Evolutionary conservation across 2,113 vertebrate species (phyloP), one percentile per base, ranked within the genome.

Genomic region (Cynocephalus volans): DNA sequence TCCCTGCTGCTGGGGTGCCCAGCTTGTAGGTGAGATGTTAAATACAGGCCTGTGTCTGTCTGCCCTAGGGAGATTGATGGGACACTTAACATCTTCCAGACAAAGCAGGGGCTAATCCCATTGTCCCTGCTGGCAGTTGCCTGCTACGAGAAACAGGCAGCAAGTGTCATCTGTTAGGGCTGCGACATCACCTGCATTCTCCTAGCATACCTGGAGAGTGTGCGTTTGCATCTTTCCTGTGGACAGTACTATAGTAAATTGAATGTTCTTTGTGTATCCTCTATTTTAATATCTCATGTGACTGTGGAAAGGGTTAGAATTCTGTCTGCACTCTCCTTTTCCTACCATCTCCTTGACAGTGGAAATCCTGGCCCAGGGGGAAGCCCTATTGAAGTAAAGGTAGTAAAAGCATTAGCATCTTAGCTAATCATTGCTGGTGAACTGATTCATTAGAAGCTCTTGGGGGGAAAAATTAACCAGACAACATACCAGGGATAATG

Each of bases 341-440:
- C 58, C 56, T 36, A 2, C 23, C 56, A 21, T 69, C 92, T 64
- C 69, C 89, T 87, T 72, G 69, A 81, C 75, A 67, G 3, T 83
- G 81, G 89, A 73, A 93, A 85, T 82, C 60, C 50, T 80, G 73
- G 50, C 81, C 50, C 18, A 11, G 56, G 64, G 75, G 58, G 41
- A 82, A 45, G n/a, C 52, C 6, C 23, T 14, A 12, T 64, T 72
- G 82, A 80, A 77, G 48, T 80, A 24, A 56, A 10, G 0, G 50
- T n/a, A 45, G 52, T 81, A 62, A 97, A 97, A 70, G 50, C 69
- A 69, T 92, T 88, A 77, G 64, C 33, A 64, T 65, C 88, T 31
- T 75, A 48, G 93, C 95, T 96, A 76, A 96, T 93, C 92, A 82
- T 96, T 88, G 80, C 82, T 80, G 70, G 67, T 26, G 87, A 96